phyloP scores from a whole-genome alignment of 2,113 vertebrate species.

The Periophthalmus modestus region DNA sequence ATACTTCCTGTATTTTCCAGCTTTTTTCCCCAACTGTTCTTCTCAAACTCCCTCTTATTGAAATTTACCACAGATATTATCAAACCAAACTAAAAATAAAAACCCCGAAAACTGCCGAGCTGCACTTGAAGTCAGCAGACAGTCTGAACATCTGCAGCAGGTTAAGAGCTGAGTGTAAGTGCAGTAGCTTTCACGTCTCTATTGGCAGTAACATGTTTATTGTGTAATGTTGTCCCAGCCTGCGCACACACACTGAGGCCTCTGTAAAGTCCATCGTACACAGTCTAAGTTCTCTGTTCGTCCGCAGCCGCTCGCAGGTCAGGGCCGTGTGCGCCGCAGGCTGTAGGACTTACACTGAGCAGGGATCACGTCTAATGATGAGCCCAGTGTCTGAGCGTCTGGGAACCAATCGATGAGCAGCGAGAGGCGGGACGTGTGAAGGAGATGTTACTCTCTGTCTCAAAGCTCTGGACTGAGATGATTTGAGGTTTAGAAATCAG shows the following conservation, averaged over 20 bases:
- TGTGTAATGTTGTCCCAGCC: constrained; percentile 3
- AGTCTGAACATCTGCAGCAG: not conserved
- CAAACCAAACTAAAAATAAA: not conserved
- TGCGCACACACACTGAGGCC: not conserved
- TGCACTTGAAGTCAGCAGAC: not conserved
- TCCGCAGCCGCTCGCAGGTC: constrained; percentile 58
- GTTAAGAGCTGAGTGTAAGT: not conserved
- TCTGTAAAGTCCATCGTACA: constrained; percentile 49
- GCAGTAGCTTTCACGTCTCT: not conserved
- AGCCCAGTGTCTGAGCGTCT: constrained; percentile 74
- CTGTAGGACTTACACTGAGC: constrained; percentile 57
- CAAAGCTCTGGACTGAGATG: constrained; percentile 35
- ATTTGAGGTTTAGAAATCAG: constrained; percentile 53
- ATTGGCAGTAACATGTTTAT: constrained; percentile 1
- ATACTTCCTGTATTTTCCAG: too few species aligned
- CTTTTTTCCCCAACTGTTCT: not conserved
- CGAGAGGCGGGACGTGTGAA: constrained; percentile 71
- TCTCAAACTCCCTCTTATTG: not conserved
- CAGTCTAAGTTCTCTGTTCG: constrained; percentile 57
- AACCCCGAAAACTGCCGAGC: not conserved
- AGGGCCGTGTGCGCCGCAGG: constrained; percentile 37
- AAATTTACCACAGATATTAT: not conserved
- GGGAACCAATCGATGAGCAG: constrained; percentile 80
- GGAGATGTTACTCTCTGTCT: constrained; percentile 71
- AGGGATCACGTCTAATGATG: constrained; percentile 73